These are phyloP conservation scores for Pseudachorutes palmiensis DNA, from an alignment of 1,140 invertebrate species.

Conservation along the genomic window DNA sequence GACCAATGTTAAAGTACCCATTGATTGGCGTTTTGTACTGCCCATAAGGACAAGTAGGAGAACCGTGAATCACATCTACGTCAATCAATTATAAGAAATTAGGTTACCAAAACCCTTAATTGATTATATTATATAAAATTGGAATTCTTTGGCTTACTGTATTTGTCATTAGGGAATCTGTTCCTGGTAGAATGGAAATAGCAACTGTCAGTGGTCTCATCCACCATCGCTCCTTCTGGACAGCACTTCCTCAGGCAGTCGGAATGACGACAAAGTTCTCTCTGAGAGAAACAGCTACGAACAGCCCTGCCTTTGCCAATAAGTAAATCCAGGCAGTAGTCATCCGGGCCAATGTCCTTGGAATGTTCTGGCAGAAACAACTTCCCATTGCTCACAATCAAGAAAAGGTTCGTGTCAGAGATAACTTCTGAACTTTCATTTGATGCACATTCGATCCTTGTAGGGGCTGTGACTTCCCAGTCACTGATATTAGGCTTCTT, in stretches of 20 bases:
- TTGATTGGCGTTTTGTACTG: slow-evolving; percentile 10
- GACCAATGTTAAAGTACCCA: slow-evolving; percentile 14
- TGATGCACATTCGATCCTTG: slow-evolving; percentile 17
- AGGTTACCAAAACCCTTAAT: neutral
- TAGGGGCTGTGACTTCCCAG: slow-evolving; percentile 25
- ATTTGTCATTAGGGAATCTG: slow-evolving; percentile 12
- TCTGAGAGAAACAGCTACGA: slow-evolving; percentile 24
- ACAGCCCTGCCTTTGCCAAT: slow-evolving; percentile 31
- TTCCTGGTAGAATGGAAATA: slow-evolving; percentile 6
- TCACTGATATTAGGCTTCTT: slow-evolving; percentile 14
- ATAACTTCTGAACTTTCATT: slow-evolving; percentile 27
- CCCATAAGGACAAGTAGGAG: slow-evolving; percentile 25
- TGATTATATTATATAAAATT: neutral
- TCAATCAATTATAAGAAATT: slow-evolving; percentile 8
- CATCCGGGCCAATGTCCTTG: slow-evolving; percentile 17
- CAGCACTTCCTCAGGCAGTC: slow-evolving; percentile 35
- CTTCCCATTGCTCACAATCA: slow-evolving; percentile 25
- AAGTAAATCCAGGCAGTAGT: slow-evolving; percentile 34
- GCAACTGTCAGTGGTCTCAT: slow-evolving; percentile 19
- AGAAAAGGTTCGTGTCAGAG: slow-evolving; percentile 25
- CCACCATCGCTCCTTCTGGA: slow-evolving; percentile 25
- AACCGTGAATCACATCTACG: slow-evolving; percentile 23
- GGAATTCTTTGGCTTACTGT: slow-evolving; percentile 15
- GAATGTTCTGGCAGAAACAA: slow-evolving; percentile 24
- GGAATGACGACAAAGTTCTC: slow-evolving; percentile 22